Evolutionary conservation across 2,888 invertebrate genomes (phyloP).

Genomic region (Catocala fraxini): DNA sequence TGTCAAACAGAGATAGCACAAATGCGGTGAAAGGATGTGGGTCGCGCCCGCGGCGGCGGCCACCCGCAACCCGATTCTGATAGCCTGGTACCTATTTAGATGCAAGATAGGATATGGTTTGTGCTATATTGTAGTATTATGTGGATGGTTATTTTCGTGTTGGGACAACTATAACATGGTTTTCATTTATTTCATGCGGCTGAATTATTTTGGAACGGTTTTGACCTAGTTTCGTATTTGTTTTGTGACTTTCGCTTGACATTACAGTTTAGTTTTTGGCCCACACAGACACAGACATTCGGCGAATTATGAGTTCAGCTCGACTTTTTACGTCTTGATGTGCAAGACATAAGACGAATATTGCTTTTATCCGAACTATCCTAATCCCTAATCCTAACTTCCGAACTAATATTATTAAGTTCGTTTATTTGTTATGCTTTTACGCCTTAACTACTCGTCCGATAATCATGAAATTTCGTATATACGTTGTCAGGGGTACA

Average conservation of each 20-base stretch:
- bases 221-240: background rate
- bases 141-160: slow-evolving; percentile 5
- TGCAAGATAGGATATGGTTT: slow-evolving; percentile 20
- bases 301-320: too few relatives aligned
- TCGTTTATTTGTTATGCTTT: too few relatives aligned
- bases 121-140: background rate
- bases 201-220: background rate
- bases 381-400: too few relatives aligned
- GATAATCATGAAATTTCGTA: too few relatives aligned
- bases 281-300: too few relatives aligned
- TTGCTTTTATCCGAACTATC: too few relatives aligned
- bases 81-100: slow-evolving; percentile 30
- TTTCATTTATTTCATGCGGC: background rate
- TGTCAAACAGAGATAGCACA: slow-evolving; percentile 82
- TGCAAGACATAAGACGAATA: too few relatives aligned
- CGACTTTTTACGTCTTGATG: too few relatives aligned
- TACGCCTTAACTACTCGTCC: too few relatives aligned
- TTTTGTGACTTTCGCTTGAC: background rate
- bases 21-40: slow-evolving; percentile 82
- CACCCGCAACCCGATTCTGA: slow-evolving; percentile 52
- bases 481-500: too few relatives aligned
- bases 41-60: slow-evolving; percentile 74
- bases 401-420: too few relatives aligned
- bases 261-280: too few relatives aligned
- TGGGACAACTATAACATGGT: slow-evolving; percentile 1